Evolutionary conservation across 2,797 vertebrate species (phyloP).

Genomic region (Syngnathus acus): DNA sequence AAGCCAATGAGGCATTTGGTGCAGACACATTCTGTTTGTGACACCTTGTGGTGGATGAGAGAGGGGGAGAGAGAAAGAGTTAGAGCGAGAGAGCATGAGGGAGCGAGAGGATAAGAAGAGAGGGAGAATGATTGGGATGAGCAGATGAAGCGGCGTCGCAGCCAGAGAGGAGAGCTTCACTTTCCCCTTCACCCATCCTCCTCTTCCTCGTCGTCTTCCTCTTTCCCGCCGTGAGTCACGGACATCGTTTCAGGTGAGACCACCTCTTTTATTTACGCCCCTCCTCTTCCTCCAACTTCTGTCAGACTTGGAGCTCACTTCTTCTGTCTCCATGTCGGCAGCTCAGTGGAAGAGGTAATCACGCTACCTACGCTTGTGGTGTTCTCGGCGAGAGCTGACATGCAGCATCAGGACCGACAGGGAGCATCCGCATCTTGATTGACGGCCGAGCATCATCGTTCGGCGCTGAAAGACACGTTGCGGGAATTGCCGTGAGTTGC

Average conservation of each 20-base stretch:
- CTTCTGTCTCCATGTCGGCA: background rate
- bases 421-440: conserved; percentile 21
- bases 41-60: conserved; percentile 55
- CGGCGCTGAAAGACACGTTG: conserved; percentile 32
- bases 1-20: conserved; percentile 11
- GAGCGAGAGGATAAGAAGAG: conserved; percentile 24
- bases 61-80: conserved; percentile 32
- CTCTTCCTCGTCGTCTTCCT: conserved; percentile 50
- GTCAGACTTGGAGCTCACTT: conserved; percentile 7
- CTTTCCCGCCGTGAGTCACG: conserved; percentile 51
- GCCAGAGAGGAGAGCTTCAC: conserved; percentile 37
- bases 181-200: conserved; percentile 42
- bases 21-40: conserved; percentile 34
- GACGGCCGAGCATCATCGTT: conserved; percentile 44
- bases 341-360: background rate
- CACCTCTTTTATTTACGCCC: background rate
- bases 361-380: background rate
- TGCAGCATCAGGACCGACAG: conserved; percentile 1
- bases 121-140: conserved; percentile 32
- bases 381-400: background rate
- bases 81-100: conserved; percentile 21
- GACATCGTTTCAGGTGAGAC: conserved; percentile 55
- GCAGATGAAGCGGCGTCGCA: conserved; percentile 44
- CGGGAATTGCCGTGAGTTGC: background rate
- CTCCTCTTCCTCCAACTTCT: conserved; percentile 7